Base-by-base conservation (phyloP, 2,113 vertebrate species). In the Halcyon senegalensis region DNA sequence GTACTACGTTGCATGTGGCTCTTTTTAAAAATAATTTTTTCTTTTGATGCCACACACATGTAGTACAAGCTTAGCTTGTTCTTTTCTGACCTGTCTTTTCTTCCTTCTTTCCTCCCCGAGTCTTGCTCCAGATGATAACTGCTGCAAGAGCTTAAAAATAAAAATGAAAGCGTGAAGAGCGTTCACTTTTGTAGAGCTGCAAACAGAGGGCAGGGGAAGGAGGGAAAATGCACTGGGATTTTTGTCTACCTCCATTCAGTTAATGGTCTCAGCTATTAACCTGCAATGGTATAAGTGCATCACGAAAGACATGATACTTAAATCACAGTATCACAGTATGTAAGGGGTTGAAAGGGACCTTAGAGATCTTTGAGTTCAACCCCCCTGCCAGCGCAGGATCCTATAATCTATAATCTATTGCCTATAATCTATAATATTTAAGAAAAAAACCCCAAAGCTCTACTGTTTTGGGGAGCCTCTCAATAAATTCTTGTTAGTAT, bases 1-100 rank as follows among this genome's bases (percentile, higher is more conserved):
- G 39, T 16, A 25, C 39, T 2, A 0, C 1, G 4, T 11, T n/a
- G 3, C 2, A 2, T 33, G 28, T n/a, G 31, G 4, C 9, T 15
- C 4, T 12, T 4, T 17, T 11, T 14, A 13, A 20, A n/a, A 46
- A n/a, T 31, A 28, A 30, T 25, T 25, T 48, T 74, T 20, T 31
- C 17, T 51, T 58, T 33, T 18, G 2, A 25, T 14, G 14, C 9
- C 50, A n/a, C n/a, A 25, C 23, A 20, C 1, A 2, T 3, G 7
- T n/a, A 31, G 9, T 16, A 84, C 35, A 69, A 89, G n/a, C n/a
- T 84, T n/a, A 44, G 37, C 31, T 76, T 72, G 16, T 59, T 81
- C 30, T 55, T 76, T 89, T 62, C 68, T 24, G 11, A 43, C 83
- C 73, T 33, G 21, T 23, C 13, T 79, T 93, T 89, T 53, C 50